Percentiles rank a stretch among this genome's conserved stretches.
Evolutionary conservation across 2,113 vertebrate species (phyloP).

Genomic region (Clarias macrocephalus): DNA sequence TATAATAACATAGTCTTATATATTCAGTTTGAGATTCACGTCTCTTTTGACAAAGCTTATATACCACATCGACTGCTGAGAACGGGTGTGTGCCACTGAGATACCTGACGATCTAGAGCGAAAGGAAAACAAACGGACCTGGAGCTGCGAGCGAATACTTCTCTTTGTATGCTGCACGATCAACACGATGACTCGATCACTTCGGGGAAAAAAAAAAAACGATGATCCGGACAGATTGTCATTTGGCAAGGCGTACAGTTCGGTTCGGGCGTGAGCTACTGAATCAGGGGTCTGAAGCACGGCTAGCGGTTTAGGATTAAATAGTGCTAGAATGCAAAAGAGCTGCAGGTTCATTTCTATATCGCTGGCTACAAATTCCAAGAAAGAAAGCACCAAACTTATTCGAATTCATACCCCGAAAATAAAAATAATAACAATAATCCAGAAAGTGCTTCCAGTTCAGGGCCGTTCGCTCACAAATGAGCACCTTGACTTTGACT

Average conservation of each 20-base stretch:
- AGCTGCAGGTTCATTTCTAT: neutral
- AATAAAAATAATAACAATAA: neutral
- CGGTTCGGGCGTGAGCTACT: neutral
- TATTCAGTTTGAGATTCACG: slow-evolving; percentile 77
- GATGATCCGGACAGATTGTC: slow-evolving; percentile 14
- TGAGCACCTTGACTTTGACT: slow-evolving; percentile 24
- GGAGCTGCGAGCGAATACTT: neutral
- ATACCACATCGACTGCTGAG: slow-evolving; percentile 65
- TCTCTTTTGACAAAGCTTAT: slow-evolving; percentile 58
- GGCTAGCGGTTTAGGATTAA: neutral
- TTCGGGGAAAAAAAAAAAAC: neutral
- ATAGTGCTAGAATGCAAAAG: neutral
- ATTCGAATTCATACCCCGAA: neutral
- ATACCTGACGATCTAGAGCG: slow-evolving; percentile 12
- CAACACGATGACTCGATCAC: neutral
- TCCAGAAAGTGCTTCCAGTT: slow-evolving; percentile 10
- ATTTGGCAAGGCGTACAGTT: slow-evolving; percentile 16
- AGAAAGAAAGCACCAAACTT: neutral
- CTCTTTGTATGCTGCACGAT: neutral
- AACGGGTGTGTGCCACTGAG: slow-evolving; percentile 36
- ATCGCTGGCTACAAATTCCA: slow-evolving; percentile 9
- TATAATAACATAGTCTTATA: slow-evolving; percentile 82
- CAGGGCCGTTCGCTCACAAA: neutral
- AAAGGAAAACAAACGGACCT: slow-evolving; percentile 25
- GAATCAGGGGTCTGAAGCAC: neutral